These are phyloP conservation scores for Siniperca knerii DNA, from an alignment of 2,113 vertebrate genomes.

Conservation along the genomic window DNA sequence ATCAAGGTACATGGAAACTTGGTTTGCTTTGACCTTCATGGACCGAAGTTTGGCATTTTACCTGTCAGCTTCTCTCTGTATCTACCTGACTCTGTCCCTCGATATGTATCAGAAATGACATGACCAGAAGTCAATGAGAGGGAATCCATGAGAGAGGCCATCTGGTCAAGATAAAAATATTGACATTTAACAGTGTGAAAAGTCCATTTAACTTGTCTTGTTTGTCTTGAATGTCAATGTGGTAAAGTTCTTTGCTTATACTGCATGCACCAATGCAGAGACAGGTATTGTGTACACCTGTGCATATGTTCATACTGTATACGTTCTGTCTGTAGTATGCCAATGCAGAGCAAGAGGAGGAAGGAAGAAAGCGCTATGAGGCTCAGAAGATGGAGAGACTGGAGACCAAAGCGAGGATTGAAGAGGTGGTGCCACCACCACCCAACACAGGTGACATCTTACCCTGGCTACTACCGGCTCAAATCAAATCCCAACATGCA, in stretches of 20 bases:
- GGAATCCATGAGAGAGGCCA: background rate
- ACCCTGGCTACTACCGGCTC: background rate
- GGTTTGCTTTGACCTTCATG: background rate
- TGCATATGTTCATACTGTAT: conserved; percentile 7
- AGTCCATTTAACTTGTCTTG: background rate
- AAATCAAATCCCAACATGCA: background rate
- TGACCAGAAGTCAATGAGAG: background rate
- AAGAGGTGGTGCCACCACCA: conserved; percentile 81
- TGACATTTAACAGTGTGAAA: conserved; percentile 24
- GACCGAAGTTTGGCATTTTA: conserved; percentile 27
- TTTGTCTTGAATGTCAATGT: conserved; percentile 26
- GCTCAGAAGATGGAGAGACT: conserved; percentile 92
- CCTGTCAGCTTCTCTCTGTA: conserved; percentile 9
- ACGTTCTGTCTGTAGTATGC: conserved; percentile 82
- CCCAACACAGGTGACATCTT: conserved; percentile 86
- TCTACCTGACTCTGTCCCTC: background rate
- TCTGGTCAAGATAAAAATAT: conserved; percentile 24
- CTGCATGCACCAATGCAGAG: background rate
- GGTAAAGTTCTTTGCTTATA: background rate
- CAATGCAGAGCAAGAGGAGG: conserved; percentile 87
- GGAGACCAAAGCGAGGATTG: conserved; percentile 89
- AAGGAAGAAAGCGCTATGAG: conserved; percentile 92
- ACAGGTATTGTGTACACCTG: background rate
- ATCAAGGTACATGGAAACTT: conserved; percentile 87
- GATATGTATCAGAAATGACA: background rate